Evolutionary conservation across 2,797 vertebrate genomes (phyloP).

Genomic region (Enteromius fasciolatus): DNA sequence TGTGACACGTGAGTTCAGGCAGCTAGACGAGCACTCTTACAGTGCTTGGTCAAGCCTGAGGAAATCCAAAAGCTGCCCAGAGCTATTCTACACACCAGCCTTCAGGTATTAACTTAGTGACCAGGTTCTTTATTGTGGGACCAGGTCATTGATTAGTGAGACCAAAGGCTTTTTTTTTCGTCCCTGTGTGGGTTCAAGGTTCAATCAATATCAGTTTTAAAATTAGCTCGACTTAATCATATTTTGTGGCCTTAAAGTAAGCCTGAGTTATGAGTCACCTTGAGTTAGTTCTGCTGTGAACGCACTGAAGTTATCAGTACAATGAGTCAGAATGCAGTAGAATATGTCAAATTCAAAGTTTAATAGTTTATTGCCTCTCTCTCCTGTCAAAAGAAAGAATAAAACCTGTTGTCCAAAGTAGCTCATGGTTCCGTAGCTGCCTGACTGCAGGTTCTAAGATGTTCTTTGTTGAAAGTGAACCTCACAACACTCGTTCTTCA

Average conservation of each 20-base stretch:
- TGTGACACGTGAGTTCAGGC: background rate
- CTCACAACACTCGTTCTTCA: background rate
- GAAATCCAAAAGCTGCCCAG: slow-evolving; percentile 1
- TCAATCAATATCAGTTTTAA: background rate
- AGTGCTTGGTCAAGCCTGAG: background rate
- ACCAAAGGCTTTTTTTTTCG: background rate
- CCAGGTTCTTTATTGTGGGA: background rate
- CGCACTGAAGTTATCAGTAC: background rate
- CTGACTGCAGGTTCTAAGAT: background rate
- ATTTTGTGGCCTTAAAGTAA: slow-evolving; percentile 1
- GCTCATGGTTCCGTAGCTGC: slow-evolving; percentile 1
- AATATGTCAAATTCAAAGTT: background rate
- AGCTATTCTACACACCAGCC: background rate
- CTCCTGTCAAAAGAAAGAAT: background rate
- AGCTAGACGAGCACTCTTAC: background rate
- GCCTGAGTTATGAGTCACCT: background rate
- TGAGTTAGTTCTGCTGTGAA: background rate
- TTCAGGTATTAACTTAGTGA: background rate
- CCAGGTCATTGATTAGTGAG: background rate
- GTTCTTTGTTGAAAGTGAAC: slow-evolving; percentile 9
- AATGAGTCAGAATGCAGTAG: background rate
- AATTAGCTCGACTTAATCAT: background rate
- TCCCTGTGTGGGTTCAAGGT: background rate
- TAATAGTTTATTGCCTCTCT: background rate
- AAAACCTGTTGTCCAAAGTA: background rate